Base-by-base conservation (phyloP, 2,113 vertebrate genomes). In the Puntigrus tetrazona region DNA sequence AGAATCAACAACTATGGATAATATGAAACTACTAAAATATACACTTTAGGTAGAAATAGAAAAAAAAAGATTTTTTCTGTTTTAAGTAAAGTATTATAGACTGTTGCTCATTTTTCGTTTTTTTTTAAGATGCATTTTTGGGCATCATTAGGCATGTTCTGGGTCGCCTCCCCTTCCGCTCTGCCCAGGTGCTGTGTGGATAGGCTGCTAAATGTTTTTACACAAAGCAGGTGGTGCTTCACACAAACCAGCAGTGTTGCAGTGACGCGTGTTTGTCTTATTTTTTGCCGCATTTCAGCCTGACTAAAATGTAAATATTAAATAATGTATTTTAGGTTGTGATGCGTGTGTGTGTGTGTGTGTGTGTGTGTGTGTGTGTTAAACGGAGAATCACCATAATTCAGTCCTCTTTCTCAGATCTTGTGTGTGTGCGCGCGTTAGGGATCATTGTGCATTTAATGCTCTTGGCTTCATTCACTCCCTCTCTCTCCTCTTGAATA, bases 391-490 rank as follows among this genome's bases (percentile, higher is more conserved):
- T 65, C 61, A 31, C 61, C 36, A 41, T 36, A 36, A 41, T 72
- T 72, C 36, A 72, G 36, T 41, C n/a, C 69, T 22, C 20, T 41
- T 25, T 0, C 10, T n/a, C 34, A 72, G n/a, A 74, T 3, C 10
- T 9, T 27, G 45, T 55, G 34, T 57, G 25, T 55, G 52, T 79
- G 36, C 16, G n/a, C 45, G 14, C 13, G 65, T 31, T 34, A 45
- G 61, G 9, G 70, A 67, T 73, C 72, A 50, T 78, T 86, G 70
- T 84, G 81, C 59, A 59, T 81, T 83, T 88, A 82, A 83, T 84
- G 84, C 83, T 65, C 80, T 86, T 85, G 69, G 55, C 36, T 72
- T 31, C 83, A 73, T 86, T 85, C 86, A 78, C 77, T 74, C 55
- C 79, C 82, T 52, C 41, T 87, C 72, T 61, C 20, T 86, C 73